These are phyloP conservation scores for Gymnocephalus cernua DNA, from an alignment of 2,113 vertebrate genomes.

Conservation along the genomic window DNA sequence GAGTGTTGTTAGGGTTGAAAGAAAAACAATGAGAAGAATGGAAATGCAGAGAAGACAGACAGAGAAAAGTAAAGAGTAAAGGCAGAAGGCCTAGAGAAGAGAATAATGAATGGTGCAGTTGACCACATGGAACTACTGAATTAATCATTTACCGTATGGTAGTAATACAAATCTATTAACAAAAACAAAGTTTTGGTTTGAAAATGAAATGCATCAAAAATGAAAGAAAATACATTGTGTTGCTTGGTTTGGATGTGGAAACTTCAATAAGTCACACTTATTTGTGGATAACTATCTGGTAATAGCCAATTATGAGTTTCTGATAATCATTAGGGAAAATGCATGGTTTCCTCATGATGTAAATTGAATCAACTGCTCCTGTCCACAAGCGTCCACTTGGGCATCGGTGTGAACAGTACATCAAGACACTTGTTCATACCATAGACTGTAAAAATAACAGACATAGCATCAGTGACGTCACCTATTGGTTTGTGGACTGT, in stretches of 20 bases:
- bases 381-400: not conserved
- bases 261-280: not conserved
- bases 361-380: not conserved
- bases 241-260: not conserved
- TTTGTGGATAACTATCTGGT: not conserved
- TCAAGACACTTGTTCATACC: not conserved
- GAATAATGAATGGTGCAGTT: not conserved
- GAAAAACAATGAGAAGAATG: constrained; percentile 7
- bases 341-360: not conserved
- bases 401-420: not conserved
- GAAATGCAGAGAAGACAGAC: constrained; percentile 25
- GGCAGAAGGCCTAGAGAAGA: not conserved
- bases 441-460: too few species aligned
- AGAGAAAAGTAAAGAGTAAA: not conserved
- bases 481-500: too few species aligned
- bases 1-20: not conserved
- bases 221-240: not conserved
- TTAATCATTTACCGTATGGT: not conserved
- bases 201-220: too few species aligned
- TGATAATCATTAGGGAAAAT: not conserved
- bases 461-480: too few species aligned
- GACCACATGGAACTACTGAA: not conserved
- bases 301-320: not conserved
- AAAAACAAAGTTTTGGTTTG: not conserved
- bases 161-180: not conserved